Base-by-base conservation (phyloP, 2,113 vertebrate species). In the Mesocricetus auratus region DNA sequence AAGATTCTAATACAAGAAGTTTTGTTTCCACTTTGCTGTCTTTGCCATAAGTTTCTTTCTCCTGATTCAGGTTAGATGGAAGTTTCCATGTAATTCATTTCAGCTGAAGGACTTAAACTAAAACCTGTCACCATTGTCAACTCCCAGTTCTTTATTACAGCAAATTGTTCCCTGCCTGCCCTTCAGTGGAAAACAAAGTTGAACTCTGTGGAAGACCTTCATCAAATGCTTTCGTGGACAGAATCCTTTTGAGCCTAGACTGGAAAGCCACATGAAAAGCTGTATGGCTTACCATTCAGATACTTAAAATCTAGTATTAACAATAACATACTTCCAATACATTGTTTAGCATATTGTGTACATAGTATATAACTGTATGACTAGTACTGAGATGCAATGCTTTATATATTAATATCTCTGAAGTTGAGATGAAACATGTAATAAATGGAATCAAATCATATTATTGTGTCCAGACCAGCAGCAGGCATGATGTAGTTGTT, bases 81-180 rank as follows among this genome's bases (percentile, higher is more conserved):
- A 73, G 29, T 90, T 90, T 95, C 53, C 93, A 26, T 73, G 62
- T 91, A 81, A 93, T 82, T 93, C 36, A 75, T 88, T 78, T 92
- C 86, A 36, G 71, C 77, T 86, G 36, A 93, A 79, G 21, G 15
- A 82, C 83, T 94, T 93, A 91, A 81, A 89, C 73, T 93, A 88
- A 74, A 96, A 89, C 10, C 17, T n/a, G 16, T 22, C 64, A 94
- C 6, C 7, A 81, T 93, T 21, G 1, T 92, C 19, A 89, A 81
- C 4, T 62, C 39, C n/a, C 78, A 95, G n/a, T 60, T 66, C 24
- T 89, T 85, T 13, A 45, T 78, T 93, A 45, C 4, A 86, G 24
- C 21, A 96, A 94, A 90, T 79, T 74, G n/a, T 15, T 95, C 26
- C 22, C 26, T 85, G 26, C 3, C 36, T 39, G 50, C 15, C 21